Conservation (phyloP, 2,888 invertebrate species). For the Pterobdella sp. region DNA sequence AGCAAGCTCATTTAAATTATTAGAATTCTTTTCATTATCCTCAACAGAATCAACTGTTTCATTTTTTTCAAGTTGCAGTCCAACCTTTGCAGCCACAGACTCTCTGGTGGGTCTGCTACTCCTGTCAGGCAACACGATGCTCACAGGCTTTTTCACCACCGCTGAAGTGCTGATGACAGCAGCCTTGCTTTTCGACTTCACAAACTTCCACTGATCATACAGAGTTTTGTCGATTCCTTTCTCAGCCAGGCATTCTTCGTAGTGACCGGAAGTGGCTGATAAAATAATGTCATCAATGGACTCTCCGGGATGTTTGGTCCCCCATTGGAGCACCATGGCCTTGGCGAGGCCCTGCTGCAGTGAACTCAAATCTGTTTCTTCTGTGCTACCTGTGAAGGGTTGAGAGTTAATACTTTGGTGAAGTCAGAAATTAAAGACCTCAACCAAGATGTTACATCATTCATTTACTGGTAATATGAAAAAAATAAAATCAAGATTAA, state of each 20-base stretch:
- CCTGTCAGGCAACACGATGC: background rate
- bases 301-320: conserved; percentile 20
- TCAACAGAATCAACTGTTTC: background rate
- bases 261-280: background rate
- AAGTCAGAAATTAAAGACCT: no score
- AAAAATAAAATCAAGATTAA: no score
- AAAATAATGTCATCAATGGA: conserved; percentile 20
- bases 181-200: conserved; percentile 7
- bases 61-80: background rate
- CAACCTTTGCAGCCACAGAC: background rate
- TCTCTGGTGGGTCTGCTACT: conserved; percentile 12
- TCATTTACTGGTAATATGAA: no score
- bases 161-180: background rate
- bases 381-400: no score
- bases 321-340: conserved; percentile 28
- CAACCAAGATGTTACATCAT: no score
- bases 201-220: conserved; percentile 24
- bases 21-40: background rate
- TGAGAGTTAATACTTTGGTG: no score
- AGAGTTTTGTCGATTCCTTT: conserved; percentile 27
- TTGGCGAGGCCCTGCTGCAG: conserved; percentile 27
- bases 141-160: background rate
- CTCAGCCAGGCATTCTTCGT: conserved; percentile 16
- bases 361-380: conserved; percentile 22
- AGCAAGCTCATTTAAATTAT: background rate